These are phyloP conservation scores for Pristionchus entomophagus DNA, from an alignment of 2,888 invertebrate genomes.

Conservation along the genomic window DNA sequence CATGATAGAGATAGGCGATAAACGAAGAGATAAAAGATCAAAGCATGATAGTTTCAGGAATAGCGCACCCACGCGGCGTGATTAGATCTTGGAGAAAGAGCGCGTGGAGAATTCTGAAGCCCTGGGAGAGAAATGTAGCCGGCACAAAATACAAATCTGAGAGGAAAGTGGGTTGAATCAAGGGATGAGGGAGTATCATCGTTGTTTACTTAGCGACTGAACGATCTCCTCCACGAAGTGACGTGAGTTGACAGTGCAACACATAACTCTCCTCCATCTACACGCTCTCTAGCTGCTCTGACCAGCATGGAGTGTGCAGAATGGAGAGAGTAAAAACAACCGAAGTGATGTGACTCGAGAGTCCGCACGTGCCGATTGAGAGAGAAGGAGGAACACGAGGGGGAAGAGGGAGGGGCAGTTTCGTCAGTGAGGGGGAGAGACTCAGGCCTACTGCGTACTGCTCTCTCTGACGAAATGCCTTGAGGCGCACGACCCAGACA, in stretches of 20 bases:
- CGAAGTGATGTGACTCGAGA: constrained; percentile 28
- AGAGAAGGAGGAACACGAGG: constrained; percentile 30
- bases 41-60: neutral
- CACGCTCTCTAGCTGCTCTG: too few relatives aligned
- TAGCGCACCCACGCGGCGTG: neutral
- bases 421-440: constrained; percentile 22
- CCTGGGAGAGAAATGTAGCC: neutral
- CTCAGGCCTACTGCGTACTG: neutral
- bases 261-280: too few relatives aligned
- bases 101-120: neutral
- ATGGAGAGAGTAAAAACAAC: too few relatives aligned
- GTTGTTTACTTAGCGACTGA: neutral
- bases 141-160: neutral
- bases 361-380: neutral
- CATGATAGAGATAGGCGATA: neutral
- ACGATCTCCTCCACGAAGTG: constrained; percentile 2
- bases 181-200: constrained; percentile 7
- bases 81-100: constrained; percentile 4
- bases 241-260: too few relatives aligned
- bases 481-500: neutral
- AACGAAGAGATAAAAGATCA: neutral
- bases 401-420: constrained; percentile 3
- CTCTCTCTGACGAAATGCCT: constrained; percentile 20
- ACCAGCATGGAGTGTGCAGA: too few relatives aligned
- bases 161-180: neutral